These are phyloP conservation scores for Pogonocichla stellata DNA, from an alignment of 2,113 vertebrate species.

Conservation along the genomic window DNA sequence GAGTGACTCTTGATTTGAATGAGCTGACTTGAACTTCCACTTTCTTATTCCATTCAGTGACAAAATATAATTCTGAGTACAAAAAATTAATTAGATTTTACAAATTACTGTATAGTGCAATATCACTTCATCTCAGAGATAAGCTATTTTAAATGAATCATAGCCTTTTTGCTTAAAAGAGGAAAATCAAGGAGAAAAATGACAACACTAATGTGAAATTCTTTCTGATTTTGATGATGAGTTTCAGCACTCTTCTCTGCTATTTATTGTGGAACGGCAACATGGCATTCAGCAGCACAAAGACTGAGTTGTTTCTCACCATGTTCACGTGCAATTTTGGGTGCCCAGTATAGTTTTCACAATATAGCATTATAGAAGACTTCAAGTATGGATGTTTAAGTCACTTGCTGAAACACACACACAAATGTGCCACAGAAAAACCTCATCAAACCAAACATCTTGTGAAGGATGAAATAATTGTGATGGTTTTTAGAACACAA, in stretches of 20 bases:
- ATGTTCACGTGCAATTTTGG: not conserved
- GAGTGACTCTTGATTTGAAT: not conserved
- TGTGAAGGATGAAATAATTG: not conserved
- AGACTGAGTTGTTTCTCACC: not conserved
- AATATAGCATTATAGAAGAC: not conserved
- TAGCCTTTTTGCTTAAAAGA: not conserved
- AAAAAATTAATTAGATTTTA: not conserved
- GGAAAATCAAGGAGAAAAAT: not conserved
- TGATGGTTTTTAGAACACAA: not conserved
- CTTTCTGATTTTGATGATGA: not conserved
- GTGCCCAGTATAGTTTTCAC: not conserved
- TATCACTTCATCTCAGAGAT: not conserved
- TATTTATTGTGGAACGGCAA: not conserved
- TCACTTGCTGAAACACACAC: not conserved
- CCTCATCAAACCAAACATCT: not conserved
- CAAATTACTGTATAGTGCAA: not conserved
- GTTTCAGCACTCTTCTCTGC: not conserved
- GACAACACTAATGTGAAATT: not conserved
- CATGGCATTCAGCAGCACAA: not conserved
- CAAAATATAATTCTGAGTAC: not conserved
- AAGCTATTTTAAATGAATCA: not conserved
- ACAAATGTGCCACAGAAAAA: rapidly evolving
- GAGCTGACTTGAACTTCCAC: not conserved
- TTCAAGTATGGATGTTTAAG: not conserved
- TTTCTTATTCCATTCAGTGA: not conserved